Percentiles rank a stretch among this genome's conserved stretches.
Conservation (phyloP, 2,113 vertebrate species). For the Porphyrio hochstetteri region DNA sequence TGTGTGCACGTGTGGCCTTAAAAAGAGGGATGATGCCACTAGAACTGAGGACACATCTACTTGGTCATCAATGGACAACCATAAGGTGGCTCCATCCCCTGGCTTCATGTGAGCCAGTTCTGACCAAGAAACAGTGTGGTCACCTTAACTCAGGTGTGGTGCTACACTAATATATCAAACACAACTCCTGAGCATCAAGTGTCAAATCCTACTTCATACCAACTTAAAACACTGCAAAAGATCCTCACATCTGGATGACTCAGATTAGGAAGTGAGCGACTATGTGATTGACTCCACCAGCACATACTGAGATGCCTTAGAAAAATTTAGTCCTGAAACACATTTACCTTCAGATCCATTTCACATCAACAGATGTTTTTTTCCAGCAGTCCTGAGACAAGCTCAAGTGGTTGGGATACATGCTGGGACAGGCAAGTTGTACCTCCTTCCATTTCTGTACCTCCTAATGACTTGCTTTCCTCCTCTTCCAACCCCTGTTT, state of each 20-base stretch:
- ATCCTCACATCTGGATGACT: neutral
- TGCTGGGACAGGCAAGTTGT: neutral
- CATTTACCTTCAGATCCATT: neutral
- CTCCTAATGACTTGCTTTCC: neutral
- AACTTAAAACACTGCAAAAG: neutral
- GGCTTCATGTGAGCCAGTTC: neutral
- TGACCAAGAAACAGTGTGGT: neutral
- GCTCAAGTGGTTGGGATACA: neutral
- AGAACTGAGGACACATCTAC: neutral
- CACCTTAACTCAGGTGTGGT: neutral
- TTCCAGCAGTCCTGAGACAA: neutral
- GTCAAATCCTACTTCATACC: neutral
- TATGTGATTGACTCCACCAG: neutral
- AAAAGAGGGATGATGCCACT: neutral
- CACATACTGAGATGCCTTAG: neutral
- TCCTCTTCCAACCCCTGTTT: neutral
- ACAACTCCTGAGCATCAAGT: neutral
- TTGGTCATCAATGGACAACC: neutral
- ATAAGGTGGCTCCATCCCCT: neutral
- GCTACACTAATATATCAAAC: neutral
- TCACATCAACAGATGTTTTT: neutral
- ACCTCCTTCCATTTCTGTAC: neutral
- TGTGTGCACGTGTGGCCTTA: neutral
- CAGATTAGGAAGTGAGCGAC: neutral
- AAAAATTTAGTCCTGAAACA: neutral